Evolutionary conservation across 2,113 vertebrate genomes (phyloP), one percentile per base, ranked within the genome.

Genomic region (Pelobates fuscus): DNA sequence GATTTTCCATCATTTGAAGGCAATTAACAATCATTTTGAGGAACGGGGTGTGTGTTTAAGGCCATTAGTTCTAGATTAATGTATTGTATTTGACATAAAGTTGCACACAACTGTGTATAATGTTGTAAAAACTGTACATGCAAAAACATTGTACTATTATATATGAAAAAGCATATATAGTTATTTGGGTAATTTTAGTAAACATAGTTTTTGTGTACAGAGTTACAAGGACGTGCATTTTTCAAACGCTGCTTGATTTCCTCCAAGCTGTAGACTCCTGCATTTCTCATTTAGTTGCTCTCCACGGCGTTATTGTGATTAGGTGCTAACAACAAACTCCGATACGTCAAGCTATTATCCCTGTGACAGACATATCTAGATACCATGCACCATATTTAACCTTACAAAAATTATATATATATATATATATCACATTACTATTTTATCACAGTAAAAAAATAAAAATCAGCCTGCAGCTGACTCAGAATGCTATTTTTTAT

Each of bases 31-130:
- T 90, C 83, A 86, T 86, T 91, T 95, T 86, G 88, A 91, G 92
- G 89, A 95, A 88, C 91, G 93, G 82, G 88, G 93, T 94, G 92
- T 94, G 91, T 93, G 90, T 94, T 97, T 98, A 99, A 98, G 97
- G 96, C 96, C 91, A 94, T 97, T 94, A 94, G 93, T 97, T 96
- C 91, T 94, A 88, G 86, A 85, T 80, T 85, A 89, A 88, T 92
- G 82, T 92, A 82, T 60, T 86, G 83, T 77, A 69, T 83, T 86
- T 88, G 81, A 92, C 89, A 95, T 89, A 91, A 89, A 82, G 88
- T 82, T 58, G 89, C 92, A 95, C 85, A 93, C 92, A 93, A 93
- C 89, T 59, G 88, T 93, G 92, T 88, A 88, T 92, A 92, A 77
- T 90, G 82, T 87, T 88, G 85, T 95, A 95, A 94, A 92, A 97